These are phyloP conservation scores for Neocrepidodera transversa DNA, from an alignment of 2,888 invertebrate species.

Conservation along the genomic window DNA sequence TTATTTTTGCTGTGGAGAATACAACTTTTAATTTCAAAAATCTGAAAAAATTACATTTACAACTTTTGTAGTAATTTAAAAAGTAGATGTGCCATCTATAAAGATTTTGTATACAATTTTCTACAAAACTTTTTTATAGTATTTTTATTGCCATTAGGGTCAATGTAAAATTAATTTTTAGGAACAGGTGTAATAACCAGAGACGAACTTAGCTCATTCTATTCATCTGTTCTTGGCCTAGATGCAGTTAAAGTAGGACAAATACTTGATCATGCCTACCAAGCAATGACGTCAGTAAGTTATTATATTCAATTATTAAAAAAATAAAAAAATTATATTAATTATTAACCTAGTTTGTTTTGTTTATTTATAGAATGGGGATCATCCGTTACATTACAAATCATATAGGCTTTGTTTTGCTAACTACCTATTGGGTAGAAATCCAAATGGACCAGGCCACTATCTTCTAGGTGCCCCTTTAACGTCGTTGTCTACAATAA, in stretches of 20 bases:
- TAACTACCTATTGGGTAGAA: slow-evolving; percentile 76
- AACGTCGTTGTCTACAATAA: slow-evolving; percentile 64
- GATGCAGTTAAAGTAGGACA: slow-evolving; percentile 69
- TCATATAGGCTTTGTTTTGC: slow-evolving; percentile 77
- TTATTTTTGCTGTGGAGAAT: too few relatives aligned
- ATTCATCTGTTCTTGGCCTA: slow-evolving; percentile 73
- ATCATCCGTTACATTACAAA: slow-evolving; percentile 70
- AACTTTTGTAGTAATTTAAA: too few relatives aligned
- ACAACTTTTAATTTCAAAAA: too few relatives aligned
- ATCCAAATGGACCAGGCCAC: slow-evolving; percentile 79
- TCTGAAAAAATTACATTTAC: too few relatives aligned
- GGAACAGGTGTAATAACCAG: slow-evolving; percentile 73
- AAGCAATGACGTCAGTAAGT: slow-evolving; percentile 75
- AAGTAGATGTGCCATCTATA: too few relatives aligned
- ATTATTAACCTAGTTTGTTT: slow-evolving; percentile 21
- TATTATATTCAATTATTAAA: background rate
- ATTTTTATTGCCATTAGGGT: too few relatives aligned
- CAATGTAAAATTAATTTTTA: too few relatives aligned
- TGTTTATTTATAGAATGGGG: slow-evolving; percentile 68
- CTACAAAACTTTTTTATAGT: too few relatives aligned
- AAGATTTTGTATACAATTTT: too few relatives aligned
- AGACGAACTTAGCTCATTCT: slow-evolving; percentile 72
- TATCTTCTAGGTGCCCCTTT: slow-evolving; percentile 73
- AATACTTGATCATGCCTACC: slow-evolving; percentile 72
- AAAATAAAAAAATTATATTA: too few relatives aligned